Evolutionary conservation across 2,113 vertebrate species (phyloP), one percentile per base, ranked within the genome.

Genomic region (Lepisosteus osseus): DNA sequence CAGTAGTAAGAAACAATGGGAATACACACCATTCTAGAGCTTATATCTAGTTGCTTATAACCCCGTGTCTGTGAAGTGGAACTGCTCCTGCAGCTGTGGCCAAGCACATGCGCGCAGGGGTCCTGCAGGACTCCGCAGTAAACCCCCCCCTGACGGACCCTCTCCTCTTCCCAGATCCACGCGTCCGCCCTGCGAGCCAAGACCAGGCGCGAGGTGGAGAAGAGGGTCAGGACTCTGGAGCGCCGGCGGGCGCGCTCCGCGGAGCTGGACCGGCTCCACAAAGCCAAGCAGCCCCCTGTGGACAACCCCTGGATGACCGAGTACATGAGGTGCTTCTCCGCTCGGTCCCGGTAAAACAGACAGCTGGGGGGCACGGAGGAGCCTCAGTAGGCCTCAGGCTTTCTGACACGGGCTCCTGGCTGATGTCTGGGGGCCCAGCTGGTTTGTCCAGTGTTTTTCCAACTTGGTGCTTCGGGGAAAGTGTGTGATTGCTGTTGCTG

Each of bases 241-340:
- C 85, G 89, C 42, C 77, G 81, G 6, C 87, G 90, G 8, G 90
- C 91, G 0, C 91, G 85, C 44, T 95, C 95, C 0, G 93, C 82
- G 7, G 92, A 96, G 15, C 71, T 79, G 69, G 90, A 90, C 51
- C 93, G 79, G 73, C 68, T 47, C 1, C 75, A 80, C 64, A 85
- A 72, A 59, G 62, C 77, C 3, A 91, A 86, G 78, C 65, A 88
- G 6, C 70, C 89, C 47, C 84, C 91, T 0, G 81, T 92, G 5
- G 96, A 94, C 56, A 94, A 94, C 80, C 95, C 95, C 0, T 99
- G 97, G 96, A 84, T 98, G 86, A 98, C 96, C 0, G 97, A 98
- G 77, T 98, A 98, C 64, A 99, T 98, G 97, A 89, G 94, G 70
- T 96, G 95, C 87, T 99, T 95, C 78, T 97, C 96, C 0, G 94